Conservation (phyloP, 2,113 vertebrate species). For the Hemichromis elongatus region DNA sequence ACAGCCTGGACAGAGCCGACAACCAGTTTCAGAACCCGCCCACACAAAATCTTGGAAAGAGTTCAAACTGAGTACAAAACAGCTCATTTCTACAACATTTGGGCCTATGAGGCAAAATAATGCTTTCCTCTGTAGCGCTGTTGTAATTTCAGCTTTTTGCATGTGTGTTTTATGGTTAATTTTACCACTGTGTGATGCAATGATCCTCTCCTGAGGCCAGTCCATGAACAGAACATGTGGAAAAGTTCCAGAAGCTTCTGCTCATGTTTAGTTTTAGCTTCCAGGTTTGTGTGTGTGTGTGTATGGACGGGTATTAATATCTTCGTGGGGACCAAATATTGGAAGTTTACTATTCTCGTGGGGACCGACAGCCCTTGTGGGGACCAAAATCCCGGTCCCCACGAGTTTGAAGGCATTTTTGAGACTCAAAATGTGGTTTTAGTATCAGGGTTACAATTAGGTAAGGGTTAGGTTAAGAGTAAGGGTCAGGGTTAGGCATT, state of each 20-base stretch:
- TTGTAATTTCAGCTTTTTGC: background rate
- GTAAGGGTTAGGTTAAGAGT: too few relatives aligned
- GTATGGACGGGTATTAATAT: too few relatives aligned
- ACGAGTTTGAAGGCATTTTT: too few relatives aligned
- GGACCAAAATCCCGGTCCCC: too few relatives aligned
- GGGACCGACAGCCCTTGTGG: too few relatives aligned
- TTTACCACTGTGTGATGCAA: conserved; percentile 18
- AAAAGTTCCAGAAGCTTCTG: background rate
- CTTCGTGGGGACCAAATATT: too few relatives aligned
- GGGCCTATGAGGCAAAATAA: background rate
- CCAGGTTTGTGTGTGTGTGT: background rate
- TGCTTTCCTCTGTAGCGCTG: background rate
- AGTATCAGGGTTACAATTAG: too few relatives aligned
- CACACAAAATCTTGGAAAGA: conserved; percentile 13
- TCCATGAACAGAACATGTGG: background rate
- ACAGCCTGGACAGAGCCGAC: background rate
- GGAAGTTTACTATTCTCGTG: too few relatives aligned
- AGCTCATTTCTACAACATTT: conserved; percentile 1
- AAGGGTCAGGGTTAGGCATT: too few relatives aligned
- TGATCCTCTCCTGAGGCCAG: background rate
- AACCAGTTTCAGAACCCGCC: conserved; percentile 6
- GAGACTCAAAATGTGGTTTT: too few relatives aligned
- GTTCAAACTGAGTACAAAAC: background rate
- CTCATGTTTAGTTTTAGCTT: background rate
- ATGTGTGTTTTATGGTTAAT: conserved; percentile 14